Percentiles rank a stretch among this genome's conserved stretches.
Evolutionary conservation across 2,888 invertebrate genomes (phyloP).

Genomic region (Clitarchus hookeri): DNA sequence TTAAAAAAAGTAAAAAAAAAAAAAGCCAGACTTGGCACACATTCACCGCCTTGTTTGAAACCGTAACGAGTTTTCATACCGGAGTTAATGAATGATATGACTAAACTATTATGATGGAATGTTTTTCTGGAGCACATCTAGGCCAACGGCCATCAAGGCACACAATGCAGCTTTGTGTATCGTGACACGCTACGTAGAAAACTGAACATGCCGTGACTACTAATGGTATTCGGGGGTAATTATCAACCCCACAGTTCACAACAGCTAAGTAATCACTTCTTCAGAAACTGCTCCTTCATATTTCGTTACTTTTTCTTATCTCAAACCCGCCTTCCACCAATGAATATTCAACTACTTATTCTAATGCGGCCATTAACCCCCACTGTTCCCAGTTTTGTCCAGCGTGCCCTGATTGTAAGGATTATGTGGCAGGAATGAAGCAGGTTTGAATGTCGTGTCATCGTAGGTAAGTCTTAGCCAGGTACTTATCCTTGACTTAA

Average conservation of each 20-base stretch:
- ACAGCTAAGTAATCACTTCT: conserved; percentile 7
- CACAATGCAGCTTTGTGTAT: conserved; percentile 8
- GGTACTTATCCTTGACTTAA: too few relatives aligned
- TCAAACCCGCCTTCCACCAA: background rate
- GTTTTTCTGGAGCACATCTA: background rate
- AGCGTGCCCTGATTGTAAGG: background rate
- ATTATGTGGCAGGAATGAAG: background rate
- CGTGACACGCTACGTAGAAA: background rate
- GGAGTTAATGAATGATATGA: conserved; percentile 1
- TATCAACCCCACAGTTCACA: background rate
- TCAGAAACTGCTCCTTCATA: background rate
- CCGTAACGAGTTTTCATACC: background rate
- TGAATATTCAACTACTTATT: conserved; percentile 1
- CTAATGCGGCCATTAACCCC: background rate
- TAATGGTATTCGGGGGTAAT: conserved; percentile 2
- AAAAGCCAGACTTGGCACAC: background rate
- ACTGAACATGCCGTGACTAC: background rate
- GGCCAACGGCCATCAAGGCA: background rate
- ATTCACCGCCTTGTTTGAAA: background rate
- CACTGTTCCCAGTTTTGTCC: background rate
- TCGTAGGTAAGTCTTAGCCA: background rate
- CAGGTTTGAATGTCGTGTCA: background rate
- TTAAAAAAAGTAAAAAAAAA: background rate
- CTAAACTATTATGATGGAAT: conserved; percentile 5
- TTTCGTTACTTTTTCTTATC: background rate